Percentiles rank a stretch among this genome's conserved stretches.
phyloP scores from a whole-genome alignment of 2,797 vertebrate genomes.

The Aplochiton taeniatus region DNA sequence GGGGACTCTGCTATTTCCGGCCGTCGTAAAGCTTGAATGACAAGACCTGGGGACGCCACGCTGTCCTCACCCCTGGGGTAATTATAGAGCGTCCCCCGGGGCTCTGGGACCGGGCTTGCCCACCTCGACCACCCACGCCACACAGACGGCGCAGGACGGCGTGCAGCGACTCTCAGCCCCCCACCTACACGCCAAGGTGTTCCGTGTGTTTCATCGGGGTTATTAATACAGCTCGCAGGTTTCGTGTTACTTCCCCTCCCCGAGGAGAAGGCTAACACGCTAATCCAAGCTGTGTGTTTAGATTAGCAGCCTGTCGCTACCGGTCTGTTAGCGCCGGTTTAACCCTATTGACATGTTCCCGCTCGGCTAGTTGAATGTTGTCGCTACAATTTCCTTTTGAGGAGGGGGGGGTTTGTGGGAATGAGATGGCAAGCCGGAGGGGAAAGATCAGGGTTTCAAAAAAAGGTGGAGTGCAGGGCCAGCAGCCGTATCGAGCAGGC shows the following conservation, averaged over 20 bases:
- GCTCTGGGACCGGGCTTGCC: constrained; percentile 42
- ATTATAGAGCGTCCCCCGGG: constrained; percentile 72
- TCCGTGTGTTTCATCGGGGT: constrained; percentile 33
- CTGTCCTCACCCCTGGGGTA: constrained; percentile 74
- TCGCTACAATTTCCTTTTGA: constrained; percentile 43
- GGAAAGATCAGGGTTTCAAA: constrained; percentile 47
- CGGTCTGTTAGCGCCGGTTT: constrained; percentile 51
- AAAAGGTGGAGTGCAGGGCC: constrained; percentile 54
- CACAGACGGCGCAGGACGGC: constrained; percentile 29
- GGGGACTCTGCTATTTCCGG: constrained; percentile 67
- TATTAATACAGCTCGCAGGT: constrained; percentile 50
- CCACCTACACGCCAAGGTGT: constrained; percentile 37
- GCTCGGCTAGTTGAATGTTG: constrained; percentile 25
- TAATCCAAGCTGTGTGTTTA: constrained; percentile 47
- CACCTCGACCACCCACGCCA: constrained; percentile 55
- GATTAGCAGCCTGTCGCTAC: constrained; percentile 45
- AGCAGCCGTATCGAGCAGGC: constrained; percentile 29
- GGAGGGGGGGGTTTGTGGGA: background rate
- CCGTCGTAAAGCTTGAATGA: constrained; percentile 71
- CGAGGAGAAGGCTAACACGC: constrained; percentile 25
- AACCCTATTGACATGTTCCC: constrained; percentile 35
- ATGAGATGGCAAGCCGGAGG: background rate
- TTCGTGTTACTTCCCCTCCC: constrained; percentile 34
- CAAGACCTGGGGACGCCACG: constrained; percentile 77
- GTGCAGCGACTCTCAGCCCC: constrained; percentile 39